A percentile compares a stretch with the other conserved stretches of the same genome.
These are phyloP conservation scores for Gryllus bimaculatus DNA, from an alignment of 1,140 invertebrate genomes.

Conservation along the genomic window DNA sequence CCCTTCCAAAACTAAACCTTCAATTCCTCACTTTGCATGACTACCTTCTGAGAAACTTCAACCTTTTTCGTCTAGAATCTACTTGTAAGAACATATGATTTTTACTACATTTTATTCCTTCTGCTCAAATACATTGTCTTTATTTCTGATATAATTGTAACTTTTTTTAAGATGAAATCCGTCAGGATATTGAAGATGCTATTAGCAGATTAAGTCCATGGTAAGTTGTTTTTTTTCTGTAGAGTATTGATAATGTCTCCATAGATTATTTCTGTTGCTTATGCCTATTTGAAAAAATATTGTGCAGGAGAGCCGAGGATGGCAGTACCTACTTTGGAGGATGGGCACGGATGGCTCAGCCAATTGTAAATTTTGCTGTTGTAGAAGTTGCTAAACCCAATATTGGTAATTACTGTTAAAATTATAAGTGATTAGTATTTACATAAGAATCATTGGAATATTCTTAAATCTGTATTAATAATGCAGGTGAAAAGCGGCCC, in stretches of 20 bases:
- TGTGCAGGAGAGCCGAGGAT: constrained; percentile 71
- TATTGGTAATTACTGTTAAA: constrained; percentile 41
- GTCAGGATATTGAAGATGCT: constrained; percentile 96
- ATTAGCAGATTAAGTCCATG: constrained; percentile 90
- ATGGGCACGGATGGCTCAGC: constrained; percentile 97
- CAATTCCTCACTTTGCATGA: constrained; percentile 98
- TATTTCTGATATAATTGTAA: not conserved
- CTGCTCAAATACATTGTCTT: not conserved
- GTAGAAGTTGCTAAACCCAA: constrained; percentile 89
- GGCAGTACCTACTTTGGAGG: constrained; percentile 83
- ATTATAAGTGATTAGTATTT: not conserved
- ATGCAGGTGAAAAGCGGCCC: constrained; percentile 78
- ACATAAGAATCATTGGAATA: not conserved
- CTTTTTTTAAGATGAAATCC: constrained; percentile 75
- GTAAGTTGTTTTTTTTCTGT: constrained; percentile 39
- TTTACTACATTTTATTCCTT: constrained; percentile 12
- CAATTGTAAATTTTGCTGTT: constrained; percentile 83
- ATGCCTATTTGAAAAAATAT: constrained; percentile 5
- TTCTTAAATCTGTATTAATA: not conserved
- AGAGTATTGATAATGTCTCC: not conserved
- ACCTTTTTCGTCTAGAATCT: constrained; percentile 94
- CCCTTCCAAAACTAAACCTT: constrained; percentile 94
- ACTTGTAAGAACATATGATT: constrained; percentile 66
- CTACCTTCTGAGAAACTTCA: constrained; percentile 95
- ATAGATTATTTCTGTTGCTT: not conserved